phyloP scores from a whole-genome alignment of 64 coral and sea anemone species.

The Dendronephthya gigantea region DNA sequence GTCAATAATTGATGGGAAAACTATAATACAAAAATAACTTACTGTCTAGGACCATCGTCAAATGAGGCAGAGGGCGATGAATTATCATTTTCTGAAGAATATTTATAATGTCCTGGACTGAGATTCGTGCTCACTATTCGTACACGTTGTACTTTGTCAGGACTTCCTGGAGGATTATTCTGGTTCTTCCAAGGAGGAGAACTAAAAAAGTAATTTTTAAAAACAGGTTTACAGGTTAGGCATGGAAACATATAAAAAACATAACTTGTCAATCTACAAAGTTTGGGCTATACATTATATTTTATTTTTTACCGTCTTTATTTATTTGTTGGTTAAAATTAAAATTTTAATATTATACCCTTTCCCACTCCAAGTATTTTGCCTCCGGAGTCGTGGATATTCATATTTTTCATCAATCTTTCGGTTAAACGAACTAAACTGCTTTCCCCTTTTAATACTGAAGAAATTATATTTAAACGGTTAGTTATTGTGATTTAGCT shows the following conservation, averaged over 20 bases:
- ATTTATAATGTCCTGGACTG: constrained; percentile 10
- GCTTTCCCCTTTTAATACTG: not conserved
- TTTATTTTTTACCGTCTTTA: too few relatives aligned
- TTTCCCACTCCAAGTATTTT: not conserved
- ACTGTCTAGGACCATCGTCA: not conserved
- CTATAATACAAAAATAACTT: not conserved
- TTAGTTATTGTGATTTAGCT: too few relatives aligned
- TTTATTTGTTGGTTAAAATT: not conserved
- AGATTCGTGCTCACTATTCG: not conserved
- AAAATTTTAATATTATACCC: not conserved
- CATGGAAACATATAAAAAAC: not conserved
- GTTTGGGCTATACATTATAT: too few relatives aligned
- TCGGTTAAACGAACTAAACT: not conserved
- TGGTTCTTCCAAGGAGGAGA: not conserved
- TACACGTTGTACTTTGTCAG: constrained; percentile 10
- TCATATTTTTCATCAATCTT: not conserved
- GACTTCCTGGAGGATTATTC: not conserved
- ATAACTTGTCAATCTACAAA: not conserved
- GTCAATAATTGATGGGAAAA: too few relatives aligned
- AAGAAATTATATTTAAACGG: not conserved
- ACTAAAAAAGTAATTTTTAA: too few relatives aligned
- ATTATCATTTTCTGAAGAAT: not conserved
- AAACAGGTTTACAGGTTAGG: not conserved
- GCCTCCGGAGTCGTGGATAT: not conserved
- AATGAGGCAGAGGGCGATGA: not conserved